Percentiles rank a stretch among this genome's conserved stretches.
phyloP scores from a whole-genome alignment of 2,113 vertebrate genomes.

The Gnathonemus echidnorhynchus region DNA sequence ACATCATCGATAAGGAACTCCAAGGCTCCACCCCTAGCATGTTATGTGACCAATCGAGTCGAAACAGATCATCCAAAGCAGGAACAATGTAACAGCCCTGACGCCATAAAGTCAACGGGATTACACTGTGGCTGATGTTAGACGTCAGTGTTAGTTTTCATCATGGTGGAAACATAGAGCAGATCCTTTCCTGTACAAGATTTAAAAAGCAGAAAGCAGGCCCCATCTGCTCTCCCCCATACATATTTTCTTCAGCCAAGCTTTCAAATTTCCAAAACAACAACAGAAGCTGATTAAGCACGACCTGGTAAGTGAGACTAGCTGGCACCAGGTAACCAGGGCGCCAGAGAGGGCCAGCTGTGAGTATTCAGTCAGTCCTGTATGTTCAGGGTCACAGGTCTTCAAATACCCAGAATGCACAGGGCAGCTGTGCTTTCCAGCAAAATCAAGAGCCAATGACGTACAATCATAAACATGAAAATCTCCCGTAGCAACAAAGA shows the following conservation, averaged over 20 bases:
- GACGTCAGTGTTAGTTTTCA: neutral
- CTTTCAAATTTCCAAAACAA: neutral
- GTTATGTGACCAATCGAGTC: neutral
- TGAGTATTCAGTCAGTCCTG: neutral
- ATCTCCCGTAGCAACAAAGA: neutral
- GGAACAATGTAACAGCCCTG: neutral
- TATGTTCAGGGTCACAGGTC: neutral
- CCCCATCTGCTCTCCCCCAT: neutral
- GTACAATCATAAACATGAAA: neutral
- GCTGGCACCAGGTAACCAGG: neutral
- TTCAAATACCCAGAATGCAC: neutral
- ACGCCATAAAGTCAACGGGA: neutral
- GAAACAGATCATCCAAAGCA: neutral
- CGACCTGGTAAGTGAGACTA: neutral
- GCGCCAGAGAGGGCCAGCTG: neutral
- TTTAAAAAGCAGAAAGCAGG: neutral
- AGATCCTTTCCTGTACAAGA: neutral
- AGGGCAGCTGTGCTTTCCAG: neutral
- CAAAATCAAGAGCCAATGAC: neutral
- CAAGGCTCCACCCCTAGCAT: neutral
- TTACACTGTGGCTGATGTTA: neutral
- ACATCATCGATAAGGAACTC: neutral
- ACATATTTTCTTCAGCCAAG: neutral
- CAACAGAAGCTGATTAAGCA: neutral
- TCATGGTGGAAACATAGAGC: neutral